phyloP scores from a whole-genome alignment of 2,888 invertebrate species.

The Orthosia cruda region DNA sequence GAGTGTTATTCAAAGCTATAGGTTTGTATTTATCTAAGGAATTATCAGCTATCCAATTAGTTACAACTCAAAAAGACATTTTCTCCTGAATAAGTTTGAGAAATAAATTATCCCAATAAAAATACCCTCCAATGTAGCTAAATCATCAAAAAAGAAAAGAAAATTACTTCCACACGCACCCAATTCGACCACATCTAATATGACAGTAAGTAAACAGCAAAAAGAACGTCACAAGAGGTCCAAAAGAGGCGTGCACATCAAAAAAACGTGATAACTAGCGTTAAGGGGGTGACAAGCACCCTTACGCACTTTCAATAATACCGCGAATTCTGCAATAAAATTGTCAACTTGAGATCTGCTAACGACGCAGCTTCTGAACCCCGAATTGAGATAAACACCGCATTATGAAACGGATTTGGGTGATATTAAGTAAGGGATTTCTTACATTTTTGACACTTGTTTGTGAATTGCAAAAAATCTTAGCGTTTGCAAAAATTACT shows the following conservation, averaged over 20 bases:
- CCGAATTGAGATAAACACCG: conserved; percentile 66
- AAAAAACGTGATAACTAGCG: conserved; percentile 90
- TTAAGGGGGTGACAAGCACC: conserved; percentile 77
- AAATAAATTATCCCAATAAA: neutral
- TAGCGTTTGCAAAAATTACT: neutral
- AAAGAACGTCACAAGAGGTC: conserved; percentile 76
- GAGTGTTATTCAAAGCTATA: too few relatives aligned
- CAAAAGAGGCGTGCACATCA: conserved; percentile 86
- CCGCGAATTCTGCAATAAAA: conserved; percentile 85
- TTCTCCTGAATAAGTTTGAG: neutral
- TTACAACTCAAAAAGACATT: neutral
- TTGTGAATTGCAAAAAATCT: neutral
- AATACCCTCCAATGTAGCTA: neutral
- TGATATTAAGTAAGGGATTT: conserved; percentile 56
- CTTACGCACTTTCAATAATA: conserved; percentile 85
- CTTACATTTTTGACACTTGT: conserved; percentile 8
- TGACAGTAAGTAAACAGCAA: conserved; percentile 68
- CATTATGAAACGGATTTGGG: conserved; percentile 53
- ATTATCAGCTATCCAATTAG: neutral
- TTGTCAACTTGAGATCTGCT: conserved; percentile 86
- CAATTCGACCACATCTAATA: conserved; percentile 58
- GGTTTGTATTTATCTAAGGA: too few relatives aligned
- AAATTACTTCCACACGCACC: conserved; percentile 28
- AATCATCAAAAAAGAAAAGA: conserved; percentile 19
- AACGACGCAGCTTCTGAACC: conserved; percentile 85